phyloP scores from a whole-genome alignment of 2,113 vertebrate genomes.

The Prunella fulvescens region DNA sequence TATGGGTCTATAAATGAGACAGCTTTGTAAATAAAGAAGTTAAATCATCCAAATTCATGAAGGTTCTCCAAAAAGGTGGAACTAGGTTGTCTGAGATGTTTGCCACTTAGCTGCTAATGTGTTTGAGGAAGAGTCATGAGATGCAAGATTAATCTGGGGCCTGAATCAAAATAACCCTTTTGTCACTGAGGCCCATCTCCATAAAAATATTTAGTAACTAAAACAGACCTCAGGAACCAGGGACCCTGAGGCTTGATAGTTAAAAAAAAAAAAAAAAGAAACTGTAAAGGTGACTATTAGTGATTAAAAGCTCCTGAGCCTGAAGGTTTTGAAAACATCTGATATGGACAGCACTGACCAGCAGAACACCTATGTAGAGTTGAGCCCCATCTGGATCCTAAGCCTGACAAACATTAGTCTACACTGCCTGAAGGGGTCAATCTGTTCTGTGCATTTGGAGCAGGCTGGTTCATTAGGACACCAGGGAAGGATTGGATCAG shows the following conservation, averaged over 20 bases:
- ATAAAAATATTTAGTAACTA: not conserved
- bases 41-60: not conserved
- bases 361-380: not conserved
- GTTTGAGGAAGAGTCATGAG: not conserved
- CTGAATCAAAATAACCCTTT: not conserved
- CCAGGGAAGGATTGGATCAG: not conserved
- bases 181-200: not conserved
- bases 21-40: not conserved
- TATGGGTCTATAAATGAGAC: not conserved
- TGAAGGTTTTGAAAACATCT: not conserved
- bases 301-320: not conserved
- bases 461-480: not conserved
- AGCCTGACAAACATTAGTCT: not conserved
- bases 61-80: not conserved
- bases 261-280: fast-evolving
- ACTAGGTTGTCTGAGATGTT: not conserved
- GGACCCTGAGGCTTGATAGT: not conserved
- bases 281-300: not conserved
- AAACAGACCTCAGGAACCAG: not conserved
- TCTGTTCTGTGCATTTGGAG: not conserved
- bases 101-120: not conserved
- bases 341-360: not conserved
- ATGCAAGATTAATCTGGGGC: not conserved
- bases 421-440: not conserved
- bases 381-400: not conserved